Evolutionary conservation across 1,140 invertebrate species (phyloP).

Genomic region (Brachionus calyciflorus): DNA sequence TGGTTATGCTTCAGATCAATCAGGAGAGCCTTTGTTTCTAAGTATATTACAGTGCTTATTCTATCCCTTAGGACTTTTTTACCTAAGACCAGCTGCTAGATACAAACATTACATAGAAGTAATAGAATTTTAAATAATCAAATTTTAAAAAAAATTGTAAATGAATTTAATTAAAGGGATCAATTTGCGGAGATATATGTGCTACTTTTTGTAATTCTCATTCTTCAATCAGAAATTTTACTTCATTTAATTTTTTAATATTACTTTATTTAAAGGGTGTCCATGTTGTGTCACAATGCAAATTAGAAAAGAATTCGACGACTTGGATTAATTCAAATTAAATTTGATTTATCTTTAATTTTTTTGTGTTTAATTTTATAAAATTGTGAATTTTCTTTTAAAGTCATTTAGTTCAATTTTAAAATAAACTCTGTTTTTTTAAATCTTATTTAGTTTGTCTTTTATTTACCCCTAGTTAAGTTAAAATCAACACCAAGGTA

Average conservation of each 20-base stretch:
- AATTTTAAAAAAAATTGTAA: background rate
- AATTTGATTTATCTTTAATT: background rate
- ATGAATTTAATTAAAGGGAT: background rate
- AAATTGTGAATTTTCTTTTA: no score
- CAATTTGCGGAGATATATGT: background rate
- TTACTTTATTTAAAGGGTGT: background rate
- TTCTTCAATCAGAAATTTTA: background rate
- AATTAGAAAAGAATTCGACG: slow-evolving; percentile 19
- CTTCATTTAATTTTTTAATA: background rate
- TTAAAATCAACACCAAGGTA: no score
- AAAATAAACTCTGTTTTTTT: no score
- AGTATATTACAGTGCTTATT: background rate
- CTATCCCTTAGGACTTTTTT: slow-evolving; percentile 5
- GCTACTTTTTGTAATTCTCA: background rate
- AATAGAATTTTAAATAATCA: background rate
- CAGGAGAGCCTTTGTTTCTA: background rate
- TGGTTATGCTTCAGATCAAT: background rate
- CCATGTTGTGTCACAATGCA: slow-evolving; percentile 16
- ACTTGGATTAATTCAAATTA: background rate
- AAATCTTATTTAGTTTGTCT: no score
- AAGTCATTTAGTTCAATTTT: no score
- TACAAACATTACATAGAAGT: background rate
- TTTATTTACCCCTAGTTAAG: no score
- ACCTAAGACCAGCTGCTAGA: background rate
- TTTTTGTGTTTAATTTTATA: background rate